phyloP scores from a whole-genome alignment of 2,888 invertebrate species.

The Drosophila lacicola region DNA sequence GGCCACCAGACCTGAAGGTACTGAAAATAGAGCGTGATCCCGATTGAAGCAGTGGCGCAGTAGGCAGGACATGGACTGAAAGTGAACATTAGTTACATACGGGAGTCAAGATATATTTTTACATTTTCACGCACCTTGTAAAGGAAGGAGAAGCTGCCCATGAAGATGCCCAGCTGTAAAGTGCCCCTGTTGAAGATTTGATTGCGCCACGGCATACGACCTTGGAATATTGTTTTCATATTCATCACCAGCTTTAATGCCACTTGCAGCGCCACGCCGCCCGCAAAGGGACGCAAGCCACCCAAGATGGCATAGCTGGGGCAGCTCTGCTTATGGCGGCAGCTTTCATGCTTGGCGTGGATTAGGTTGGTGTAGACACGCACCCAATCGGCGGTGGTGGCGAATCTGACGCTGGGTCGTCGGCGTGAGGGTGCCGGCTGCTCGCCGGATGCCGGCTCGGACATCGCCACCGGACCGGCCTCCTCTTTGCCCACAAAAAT shows the following conservation, averaged over 20 bases:
- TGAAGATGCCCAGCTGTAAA: slow-evolving; percentile 88
- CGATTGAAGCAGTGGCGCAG: slow-evolving; percentile 87
- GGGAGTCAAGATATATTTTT: background rate
- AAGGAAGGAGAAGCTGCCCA: slow-evolving; percentile 89
- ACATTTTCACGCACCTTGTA: slow-evolving; percentile 86
- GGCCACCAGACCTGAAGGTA: slow-evolving; percentile 90
- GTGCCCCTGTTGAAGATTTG: slow-evolving; percentile 87
- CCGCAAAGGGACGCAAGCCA: slow-evolving; percentile 87
- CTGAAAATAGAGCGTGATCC: slow-evolving; percentile 88
- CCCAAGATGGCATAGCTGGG: slow-evolving; percentile 86
- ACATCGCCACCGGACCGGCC: slow-evolving; percentile 82
- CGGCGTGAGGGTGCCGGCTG: slow-evolving; percentile 54
- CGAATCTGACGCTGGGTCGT: slow-evolving; percentile 64
- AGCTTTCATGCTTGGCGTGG: slow-evolving; percentile 85
- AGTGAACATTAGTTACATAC: slow-evolving; percentile 2
- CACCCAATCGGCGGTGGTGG: slow-evolving; percentile 71
- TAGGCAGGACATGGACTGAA: slow-evolving; percentile 88
- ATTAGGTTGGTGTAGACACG: slow-evolving; percentile 78
- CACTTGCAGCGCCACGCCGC: slow-evolving; percentile 88
- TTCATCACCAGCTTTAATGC: slow-evolving; percentile 87
- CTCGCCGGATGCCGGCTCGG: slow-evolving; percentile 30
- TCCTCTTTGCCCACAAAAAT: slow-evolving; percentile 88
- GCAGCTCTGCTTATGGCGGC: slow-evolving; percentile 88
- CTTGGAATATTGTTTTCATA: slow-evolving; percentile 86
- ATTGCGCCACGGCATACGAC: slow-evolving; percentile 86